Percentiles rank a stretch among this genome's conserved stretches.
Evolutionary conservation across 1,140 invertebrate species (phyloP).

Genomic region (Diorhabda elongata): DNA sequence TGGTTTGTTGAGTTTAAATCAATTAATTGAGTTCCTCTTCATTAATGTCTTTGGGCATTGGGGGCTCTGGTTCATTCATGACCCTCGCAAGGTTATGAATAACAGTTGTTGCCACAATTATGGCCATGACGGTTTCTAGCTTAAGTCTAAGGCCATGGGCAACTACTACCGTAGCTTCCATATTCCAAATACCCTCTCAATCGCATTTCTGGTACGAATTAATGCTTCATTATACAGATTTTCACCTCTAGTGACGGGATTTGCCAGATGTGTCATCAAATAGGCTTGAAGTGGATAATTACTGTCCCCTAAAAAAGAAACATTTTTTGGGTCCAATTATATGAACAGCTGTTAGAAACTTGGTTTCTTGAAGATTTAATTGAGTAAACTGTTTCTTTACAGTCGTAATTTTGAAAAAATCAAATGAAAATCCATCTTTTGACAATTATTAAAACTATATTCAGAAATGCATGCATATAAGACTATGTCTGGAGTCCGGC

Average conservation of each 20-base stretch:
- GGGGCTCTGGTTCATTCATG: slow-evolving; percentile 19
- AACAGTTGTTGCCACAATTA: slow-evolving; percentile 34
- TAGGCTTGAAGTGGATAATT: neutral
- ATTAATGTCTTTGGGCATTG: slow-evolving; percentile 14
- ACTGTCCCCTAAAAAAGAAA: slow-evolving; percentile 11
- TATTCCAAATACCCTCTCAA: neutral
- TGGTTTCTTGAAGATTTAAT: neutral
- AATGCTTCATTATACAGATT: slow-evolving; percentile 1
- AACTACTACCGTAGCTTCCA: no score
- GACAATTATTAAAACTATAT: no score
- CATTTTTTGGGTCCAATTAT: slow-evolving; percentile 1
- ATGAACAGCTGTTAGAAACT: slow-evolving; percentile 6
- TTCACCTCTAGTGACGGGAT: slow-evolving; percentile 3
- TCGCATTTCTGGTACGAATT: neutral
- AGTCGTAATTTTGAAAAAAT: slow-evolving; percentile 8
- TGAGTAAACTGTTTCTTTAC: slow-evolving; percentile 7
- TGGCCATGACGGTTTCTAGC: no score
- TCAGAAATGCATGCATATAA: no score
- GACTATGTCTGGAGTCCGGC: no score
- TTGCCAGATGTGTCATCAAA: neutral
- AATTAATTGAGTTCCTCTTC: slow-evolving; percentile 21
- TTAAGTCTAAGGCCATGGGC: no score
- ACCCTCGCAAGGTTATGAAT: slow-evolving; percentile 15
- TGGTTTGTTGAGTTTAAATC: slow-evolving; percentile 11
- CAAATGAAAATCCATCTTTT: no score